Percentiles rank a stretch among this genome's conserved stretches.
phyloP scores from a whole-genome alignment of 2,113 vertebrate species.

The Prochilodus magdalenae region DNA sequence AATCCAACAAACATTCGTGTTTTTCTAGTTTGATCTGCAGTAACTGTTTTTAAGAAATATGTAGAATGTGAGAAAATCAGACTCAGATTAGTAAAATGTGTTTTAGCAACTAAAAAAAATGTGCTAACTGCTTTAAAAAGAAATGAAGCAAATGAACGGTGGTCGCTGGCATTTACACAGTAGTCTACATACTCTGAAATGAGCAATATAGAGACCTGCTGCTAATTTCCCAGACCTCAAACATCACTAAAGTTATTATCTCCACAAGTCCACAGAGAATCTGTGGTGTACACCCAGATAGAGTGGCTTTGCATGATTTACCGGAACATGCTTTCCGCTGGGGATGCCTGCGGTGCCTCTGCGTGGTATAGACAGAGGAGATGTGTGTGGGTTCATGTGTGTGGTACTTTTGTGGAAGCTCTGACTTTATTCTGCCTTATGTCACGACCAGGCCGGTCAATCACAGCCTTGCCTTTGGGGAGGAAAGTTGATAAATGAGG shows the following conservation, averaged over 20 bases:
- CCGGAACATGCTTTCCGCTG: background rate
- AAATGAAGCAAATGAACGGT: too few species aligned
- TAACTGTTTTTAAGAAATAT: too few species aligned
- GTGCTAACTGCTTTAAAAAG: too few species aligned
- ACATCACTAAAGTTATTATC: conserved; percentile 17
- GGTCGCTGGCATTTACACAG: too few species aligned
- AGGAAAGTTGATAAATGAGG: conserved; percentile 40
- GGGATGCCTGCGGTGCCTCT: background rate
- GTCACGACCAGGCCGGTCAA: conserved; percentile 37
- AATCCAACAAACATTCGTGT: too few species aligned
- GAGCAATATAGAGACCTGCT: background rate
- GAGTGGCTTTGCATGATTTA: background rate
- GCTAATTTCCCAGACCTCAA: conserved; percentile 5
- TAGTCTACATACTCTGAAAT: too few species aligned
- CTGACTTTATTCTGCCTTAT: conserved; percentile 30
- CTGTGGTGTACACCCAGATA: conserved; percentile 3
- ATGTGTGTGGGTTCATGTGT: conserved; percentile 28
- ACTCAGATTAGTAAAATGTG: too few species aligned
- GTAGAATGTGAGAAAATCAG: too few species aligned
- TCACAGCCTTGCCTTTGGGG: conserved; percentile 10
- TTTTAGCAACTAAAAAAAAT: too few species aligned
- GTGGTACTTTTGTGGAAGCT: conserved; percentile 25
- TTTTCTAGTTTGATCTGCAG: too few species aligned
- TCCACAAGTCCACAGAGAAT: conserved; percentile 16
- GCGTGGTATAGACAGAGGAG: background rate